A percentile compares a stretch with the other conserved stretches of the same genome.
These are phyloP conservation scores for Oedothorax gibbosus DNA, from an alignment of 1,140 invertebrate genomes.

Conservation along the genomic window DNA sequence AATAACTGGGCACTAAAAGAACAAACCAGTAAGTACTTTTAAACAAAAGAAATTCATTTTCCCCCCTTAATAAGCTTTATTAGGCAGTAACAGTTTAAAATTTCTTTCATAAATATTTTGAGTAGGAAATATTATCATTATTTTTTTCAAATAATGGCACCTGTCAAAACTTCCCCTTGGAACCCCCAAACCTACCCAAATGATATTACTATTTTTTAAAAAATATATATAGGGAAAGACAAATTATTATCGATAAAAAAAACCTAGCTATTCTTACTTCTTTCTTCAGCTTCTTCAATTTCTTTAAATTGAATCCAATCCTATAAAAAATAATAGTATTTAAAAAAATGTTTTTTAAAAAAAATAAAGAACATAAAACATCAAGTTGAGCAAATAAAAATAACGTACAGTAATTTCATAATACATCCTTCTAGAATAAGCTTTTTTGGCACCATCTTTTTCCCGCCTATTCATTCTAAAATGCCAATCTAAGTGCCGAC, in stretches of 20 bases:
- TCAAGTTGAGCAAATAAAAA: background rate
- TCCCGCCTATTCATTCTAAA: conserved; percentile 91
- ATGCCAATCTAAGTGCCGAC: conserved; percentile 97
- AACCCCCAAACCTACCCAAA: no score
- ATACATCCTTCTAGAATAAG: conserved; percentile 87
- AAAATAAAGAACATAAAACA: background rate
- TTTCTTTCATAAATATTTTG: no score
- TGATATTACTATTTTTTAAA: no score
- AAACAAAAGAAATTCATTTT: no score
- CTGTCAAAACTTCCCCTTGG: no score
- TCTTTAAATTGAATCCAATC: conserved; percentile 97
- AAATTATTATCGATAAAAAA: no score
- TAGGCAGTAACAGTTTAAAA: no score
- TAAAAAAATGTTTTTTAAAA: background rate
- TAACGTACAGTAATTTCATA: conserved; percentile 76
- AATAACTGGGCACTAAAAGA: conserved; percentile 83
- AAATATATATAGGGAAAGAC: no score
- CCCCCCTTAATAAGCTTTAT: no score
- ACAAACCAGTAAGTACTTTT: conserved; percentile 61
- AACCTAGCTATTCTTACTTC: conserved; percentile 74
- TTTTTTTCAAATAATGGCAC: no score
- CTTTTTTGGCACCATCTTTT: conserved; percentile 84
- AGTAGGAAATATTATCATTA: no score
- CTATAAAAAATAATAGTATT: conserved; percentile 64
- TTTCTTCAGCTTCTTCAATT: conserved; percentile 91